Base-by-base conservation (phyloP, 2,113 vertebrate genomes). In the Misgurnus anguillicaudatus region DNA sequence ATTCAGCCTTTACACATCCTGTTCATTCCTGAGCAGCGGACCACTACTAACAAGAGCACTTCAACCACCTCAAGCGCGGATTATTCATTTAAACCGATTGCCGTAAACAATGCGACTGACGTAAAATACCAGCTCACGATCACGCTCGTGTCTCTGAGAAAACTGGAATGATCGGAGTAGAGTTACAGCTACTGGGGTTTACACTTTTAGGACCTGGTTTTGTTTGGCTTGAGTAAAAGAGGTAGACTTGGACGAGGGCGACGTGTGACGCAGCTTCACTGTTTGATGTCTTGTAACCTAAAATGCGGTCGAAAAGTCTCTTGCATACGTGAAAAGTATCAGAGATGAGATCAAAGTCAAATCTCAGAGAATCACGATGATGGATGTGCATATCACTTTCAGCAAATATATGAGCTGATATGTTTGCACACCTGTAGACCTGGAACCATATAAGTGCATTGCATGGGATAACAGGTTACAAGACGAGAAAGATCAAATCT, bases 51-150 rank as follows among this genome's bases (percentile, higher is more conserved):
- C 71, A 80, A 85, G 86, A 86, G 88, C 83, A 77, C 58, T 80
- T 84, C 77, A 88, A 90, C 87, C 31, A 84, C 84, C 85, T 24
- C 11, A 71, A 84, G 83, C 80, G 62, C 77, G 89, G 89, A 90
- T 90, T 90, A 66, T 90, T 82, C 83, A 86, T 89, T 90, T 89
- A 88, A 88, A 87, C 80, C 77, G 86, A 90, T 88, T 91, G 85
- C n/a, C 1, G 75, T 78, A 41, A 67, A 84, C 83, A 87, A 88
- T 82, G 80, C 86, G 82, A 89, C 79, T 78, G 78, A 17, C 68
- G 80, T 79, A 86, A 86, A 89, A 69, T 39, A 41, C n/a, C 79
- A 87, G 86, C 81, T 78, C 80, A 83, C 17, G 71, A 68, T 82
- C 85, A 74, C 76, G 65, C 66, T 88, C 83, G 82, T 6, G 53